These are phyloP conservation scores for Hassar affinis DNA, from an alignment of 2,113 vertebrate species.

Conservation along the genomic window DNA sequence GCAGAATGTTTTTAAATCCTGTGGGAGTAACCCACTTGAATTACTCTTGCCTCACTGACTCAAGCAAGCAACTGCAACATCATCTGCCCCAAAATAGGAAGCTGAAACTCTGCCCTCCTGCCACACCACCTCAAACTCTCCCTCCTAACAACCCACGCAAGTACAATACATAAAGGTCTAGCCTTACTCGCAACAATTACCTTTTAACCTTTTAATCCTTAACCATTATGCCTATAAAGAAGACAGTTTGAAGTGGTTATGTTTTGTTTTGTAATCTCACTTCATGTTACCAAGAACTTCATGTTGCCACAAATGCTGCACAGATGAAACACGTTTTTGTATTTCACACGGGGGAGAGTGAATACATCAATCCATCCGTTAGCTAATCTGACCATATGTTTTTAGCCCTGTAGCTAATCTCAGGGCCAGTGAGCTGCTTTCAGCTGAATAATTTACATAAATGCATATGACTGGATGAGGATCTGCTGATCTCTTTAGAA, in stretches of 20 bases:
- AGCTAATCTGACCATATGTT: neutral
- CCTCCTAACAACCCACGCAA: neutral
- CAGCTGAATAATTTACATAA: neutral
- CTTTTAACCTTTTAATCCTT: neutral
- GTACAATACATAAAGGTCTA: neutral
- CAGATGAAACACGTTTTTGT: neutral
- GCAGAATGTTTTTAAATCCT: conserved; percentile 35
- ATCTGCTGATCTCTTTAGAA: neutral
- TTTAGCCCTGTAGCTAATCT: neutral
- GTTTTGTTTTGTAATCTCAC: neutral
- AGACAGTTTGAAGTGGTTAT: neutral
- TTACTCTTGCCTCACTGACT: conserved; percentile 41
- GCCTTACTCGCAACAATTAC: neutral
- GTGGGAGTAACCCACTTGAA: conserved; percentile 47
- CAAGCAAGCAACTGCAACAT: conserved; percentile 26
- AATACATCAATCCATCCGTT: neutral
- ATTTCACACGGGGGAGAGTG: neutral
- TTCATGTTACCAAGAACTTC: neutral
- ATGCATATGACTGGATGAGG: neutral
- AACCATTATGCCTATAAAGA: neutral
- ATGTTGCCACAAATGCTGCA: neutral
- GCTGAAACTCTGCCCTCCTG: neutral
- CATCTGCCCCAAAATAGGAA: conserved; percentile 25
- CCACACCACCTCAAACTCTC: neutral
- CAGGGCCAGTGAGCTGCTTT: neutral